Base-by-base conservation (phyloP, 2,113 vertebrate species). In the Columba janthina region DNA sequence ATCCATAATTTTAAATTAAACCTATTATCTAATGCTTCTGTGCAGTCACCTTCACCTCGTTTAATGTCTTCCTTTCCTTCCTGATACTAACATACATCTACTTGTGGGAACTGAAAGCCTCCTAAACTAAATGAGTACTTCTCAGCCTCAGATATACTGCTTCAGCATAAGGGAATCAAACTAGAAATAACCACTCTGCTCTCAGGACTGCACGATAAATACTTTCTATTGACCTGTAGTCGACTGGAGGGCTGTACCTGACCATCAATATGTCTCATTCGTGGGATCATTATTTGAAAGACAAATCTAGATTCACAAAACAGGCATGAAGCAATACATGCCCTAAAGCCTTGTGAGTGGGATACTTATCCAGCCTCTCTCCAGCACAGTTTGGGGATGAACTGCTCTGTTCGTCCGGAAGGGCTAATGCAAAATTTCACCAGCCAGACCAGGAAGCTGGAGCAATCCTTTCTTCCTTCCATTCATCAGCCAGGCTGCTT, bases 401-500 rank as follows among this genome's bases (percentile, higher is more conserved):
- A 46, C 77, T 74, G 28, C 46, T 65, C 65, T 69, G 8, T 11
- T 70, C 20, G 21, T n/a, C 31, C 25, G 12, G 25, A 4, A 42
- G 25, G 67, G 26, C 58, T 65, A 53, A 9, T 36, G n/a, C 53
- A 87, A 71, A 75, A 38, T 66, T 70, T 67, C 69, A 24, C 34
- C 50, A 56, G 50, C 51, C 51, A 48, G n/a, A 42, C 4, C 14
- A 50, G 18, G 51, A 10, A 56, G 31, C 53, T 40, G 34, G 28
- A 76, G 38, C 34, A 66, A 70, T 28, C 17, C 38, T 66, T 28
- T 15, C 38, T 66, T 71, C 46, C 51, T 46, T 54, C 38, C 3
- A 0, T 44, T 36, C 3, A 0, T 6, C 10, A 24, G 54, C 48
- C 25, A 34, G 17, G 5, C 36, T 34, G 17, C 34, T 24, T n/a